phyloP scores from a whole-genome alignment of 2,797 vertebrate genomes.

The Paramormyrops hopkinsi region DNA sequence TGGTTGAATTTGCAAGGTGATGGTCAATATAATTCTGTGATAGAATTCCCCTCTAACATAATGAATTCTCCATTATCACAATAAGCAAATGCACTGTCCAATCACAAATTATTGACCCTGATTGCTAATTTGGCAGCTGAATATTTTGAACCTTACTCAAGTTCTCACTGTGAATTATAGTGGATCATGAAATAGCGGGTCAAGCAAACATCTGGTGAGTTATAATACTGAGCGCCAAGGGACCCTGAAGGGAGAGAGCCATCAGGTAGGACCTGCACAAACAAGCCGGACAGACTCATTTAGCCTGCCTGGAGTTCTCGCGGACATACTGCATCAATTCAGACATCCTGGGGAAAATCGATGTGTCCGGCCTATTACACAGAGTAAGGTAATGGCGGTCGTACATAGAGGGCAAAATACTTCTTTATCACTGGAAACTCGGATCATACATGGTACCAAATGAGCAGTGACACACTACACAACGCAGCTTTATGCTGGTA shows the following conservation, averaged over 20 bases:
- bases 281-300: not conserved
- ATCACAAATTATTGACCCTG: not conserved
- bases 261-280: not conserved
- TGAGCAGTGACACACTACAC: not conserved
- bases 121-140: constrained; percentile 1
- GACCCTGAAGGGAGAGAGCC: not conserved
- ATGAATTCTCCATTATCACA: not conserved
- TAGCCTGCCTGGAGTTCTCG: not conserved
- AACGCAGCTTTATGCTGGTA: not conserved
- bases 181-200: not conserved
- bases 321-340: not conserved
- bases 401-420: not conserved
- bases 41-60: not conserved
- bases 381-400: not conserved
- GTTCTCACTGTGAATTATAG: not conserved
- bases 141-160: not conserved
- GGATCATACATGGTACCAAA: not conserved
- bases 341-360: not conserved
- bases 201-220: not conserved
- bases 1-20: not conserved
- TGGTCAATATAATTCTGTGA: not conserved
- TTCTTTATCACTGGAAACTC: not conserved
- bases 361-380: not conserved
- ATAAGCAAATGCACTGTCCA: not conserved
- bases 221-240: not conserved